phyloP scores from a whole-genome alignment of 2,797 vertebrate genomes.

The Geotria australis region DNA sequence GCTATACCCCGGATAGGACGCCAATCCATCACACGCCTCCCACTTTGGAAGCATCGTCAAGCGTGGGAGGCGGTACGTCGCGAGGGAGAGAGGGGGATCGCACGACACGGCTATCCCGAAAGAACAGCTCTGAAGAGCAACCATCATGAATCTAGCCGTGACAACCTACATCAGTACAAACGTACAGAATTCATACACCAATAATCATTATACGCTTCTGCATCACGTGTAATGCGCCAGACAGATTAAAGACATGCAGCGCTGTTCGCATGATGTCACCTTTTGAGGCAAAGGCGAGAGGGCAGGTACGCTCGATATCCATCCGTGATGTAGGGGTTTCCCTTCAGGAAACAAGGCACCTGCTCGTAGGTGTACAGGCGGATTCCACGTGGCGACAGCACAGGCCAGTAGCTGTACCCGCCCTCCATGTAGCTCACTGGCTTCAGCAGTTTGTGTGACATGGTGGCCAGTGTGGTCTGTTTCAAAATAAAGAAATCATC shows the following conservation, averaged over 20 bases:
- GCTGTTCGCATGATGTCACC: constrained; percentile 11
- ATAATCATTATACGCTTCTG: neutral
- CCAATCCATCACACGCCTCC: too few relatives aligned
- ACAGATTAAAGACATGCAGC: too few relatives aligned
- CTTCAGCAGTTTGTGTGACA: constrained; percentile 55
- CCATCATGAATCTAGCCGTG: too few relatives aligned
- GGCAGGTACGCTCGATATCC: constrained; percentile 79
- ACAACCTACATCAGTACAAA: neutral
- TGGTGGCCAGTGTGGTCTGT: constrained; percentile 6
- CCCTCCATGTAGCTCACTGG: constrained; percentile 65
- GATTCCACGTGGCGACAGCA: constrained; percentile 64
- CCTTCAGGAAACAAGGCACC: constrained; percentile 52
- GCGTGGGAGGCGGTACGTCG: too few relatives aligned
- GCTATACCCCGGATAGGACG: too few relatives aligned
- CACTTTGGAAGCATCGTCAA: too few relatives aligned
- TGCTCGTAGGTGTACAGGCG: constrained; percentile 78
- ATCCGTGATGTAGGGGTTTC: constrained; percentile 88
- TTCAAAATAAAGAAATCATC: too few relatives aligned
- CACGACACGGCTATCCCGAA: too few relatives aligned
- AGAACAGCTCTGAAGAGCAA: too few relatives aligned
- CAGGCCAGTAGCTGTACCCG: constrained; percentile 72
- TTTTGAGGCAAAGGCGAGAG: constrained; percentile 64
- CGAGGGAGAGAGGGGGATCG: too few relatives aligned
- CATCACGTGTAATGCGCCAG: too few relatives aligned
- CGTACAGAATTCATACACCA: neutral